These are phyloP conservation scores for Caerostris darwini DNA, from an alignment of 1,140 invertebrate genomes.

Conservation along the genomic window DNA sequence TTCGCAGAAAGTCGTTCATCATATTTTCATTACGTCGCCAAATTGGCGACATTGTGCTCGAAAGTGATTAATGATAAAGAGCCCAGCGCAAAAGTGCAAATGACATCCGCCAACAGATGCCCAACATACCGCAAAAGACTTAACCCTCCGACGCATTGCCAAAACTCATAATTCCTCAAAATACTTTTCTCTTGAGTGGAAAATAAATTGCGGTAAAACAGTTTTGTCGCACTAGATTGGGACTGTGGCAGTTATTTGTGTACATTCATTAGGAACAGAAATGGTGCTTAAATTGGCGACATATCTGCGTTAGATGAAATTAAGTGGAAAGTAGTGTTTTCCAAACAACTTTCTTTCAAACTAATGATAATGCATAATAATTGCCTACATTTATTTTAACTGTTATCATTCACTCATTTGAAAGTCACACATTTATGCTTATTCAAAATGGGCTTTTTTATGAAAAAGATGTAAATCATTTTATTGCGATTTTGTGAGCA, in stretches of 20 bases:
- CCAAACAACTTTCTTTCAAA: too few relatives aligned
- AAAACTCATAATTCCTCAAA: constrained; percentile 60
- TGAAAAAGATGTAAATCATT: too few relatives aligned
- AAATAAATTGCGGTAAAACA: constrained; percentile 61
- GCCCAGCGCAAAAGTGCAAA: constrained; percentile 52
- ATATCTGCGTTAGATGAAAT: neutral
- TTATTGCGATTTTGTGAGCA: too few relatives aligned
- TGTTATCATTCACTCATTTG: too few relatives aligned
- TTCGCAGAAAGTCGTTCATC: constrained; percentile 64
- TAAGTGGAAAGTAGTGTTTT: neutral
- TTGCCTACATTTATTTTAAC: too few relatives aligned
- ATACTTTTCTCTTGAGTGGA: constrained; percentile 54
- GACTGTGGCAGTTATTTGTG: constrained; percentile 5
- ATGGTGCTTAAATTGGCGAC: constrained; percentile 1
- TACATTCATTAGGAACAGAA: neutral
- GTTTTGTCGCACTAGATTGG: constrained; percentile 37
- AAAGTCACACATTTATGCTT: too few relatives aligned
- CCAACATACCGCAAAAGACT: constrained; percentile 56
- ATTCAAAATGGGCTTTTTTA: too few relatives aligned
- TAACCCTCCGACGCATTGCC: constrained; percentile 26
- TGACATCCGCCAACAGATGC: constrained; percentile 50
- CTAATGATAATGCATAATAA: too few relatives aligned
- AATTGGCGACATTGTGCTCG: constrained; percentile 73
- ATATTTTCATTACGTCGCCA: constrained; percentile 67
- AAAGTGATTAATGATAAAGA: constrained; percentile 65